These are phyloP conservation scores for Hylyphantes graminicola DNA, from an alignment of 1,140 invertebrate genomes.

Conservation along the genomic window DNA sequence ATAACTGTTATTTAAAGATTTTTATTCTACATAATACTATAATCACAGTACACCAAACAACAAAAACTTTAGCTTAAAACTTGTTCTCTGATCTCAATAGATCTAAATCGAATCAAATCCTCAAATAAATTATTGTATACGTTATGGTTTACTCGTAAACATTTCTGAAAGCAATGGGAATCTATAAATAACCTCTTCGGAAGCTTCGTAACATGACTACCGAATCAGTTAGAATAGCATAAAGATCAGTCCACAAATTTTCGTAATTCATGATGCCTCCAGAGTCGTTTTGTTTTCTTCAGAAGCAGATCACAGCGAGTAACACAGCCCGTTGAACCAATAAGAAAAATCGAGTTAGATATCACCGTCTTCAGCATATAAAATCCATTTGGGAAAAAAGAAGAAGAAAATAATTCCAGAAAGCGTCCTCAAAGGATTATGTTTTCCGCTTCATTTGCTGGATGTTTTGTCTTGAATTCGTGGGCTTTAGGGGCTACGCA, in stretches of 20 bases:
- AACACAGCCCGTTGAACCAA: constrained; percentile 20
- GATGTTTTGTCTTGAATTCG: constrained; percentile 40
- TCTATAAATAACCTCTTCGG: too few species aligned
- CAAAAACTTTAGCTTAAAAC: too few species aligned
- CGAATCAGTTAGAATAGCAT: constrained; percentile 10
- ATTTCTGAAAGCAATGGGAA: too few species aligned
- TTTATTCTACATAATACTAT: too few species aligned
- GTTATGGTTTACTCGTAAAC: too few species aligned
- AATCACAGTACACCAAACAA: too few species aligned
- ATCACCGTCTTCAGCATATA: constrained; percentile 29
- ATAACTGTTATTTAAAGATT: too few species aligned
- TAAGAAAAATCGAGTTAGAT: constrained; percentile 37
- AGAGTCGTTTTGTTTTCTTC: constrained; percentile 10
- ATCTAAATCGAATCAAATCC: too few species aligned
- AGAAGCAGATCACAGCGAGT: background rate
- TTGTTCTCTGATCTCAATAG: too few species aligned
- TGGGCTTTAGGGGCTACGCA: constrained; percentile 21
- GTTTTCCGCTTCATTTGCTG: constrained; percentile 28
- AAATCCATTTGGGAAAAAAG: constrained; percentile 31
- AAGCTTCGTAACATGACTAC: background rate
- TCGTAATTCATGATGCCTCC: constrained; percentile 37
- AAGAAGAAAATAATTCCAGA: background rate
- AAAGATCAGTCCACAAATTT: constrained; percentile 17
- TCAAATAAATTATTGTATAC: too few species aligned
- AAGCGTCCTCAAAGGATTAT: too few species aligned